phyloP scores from a whole-genome alignment of 2,797 vertebrate genomes.

The Eleutherodactylus coqui region DNA sequence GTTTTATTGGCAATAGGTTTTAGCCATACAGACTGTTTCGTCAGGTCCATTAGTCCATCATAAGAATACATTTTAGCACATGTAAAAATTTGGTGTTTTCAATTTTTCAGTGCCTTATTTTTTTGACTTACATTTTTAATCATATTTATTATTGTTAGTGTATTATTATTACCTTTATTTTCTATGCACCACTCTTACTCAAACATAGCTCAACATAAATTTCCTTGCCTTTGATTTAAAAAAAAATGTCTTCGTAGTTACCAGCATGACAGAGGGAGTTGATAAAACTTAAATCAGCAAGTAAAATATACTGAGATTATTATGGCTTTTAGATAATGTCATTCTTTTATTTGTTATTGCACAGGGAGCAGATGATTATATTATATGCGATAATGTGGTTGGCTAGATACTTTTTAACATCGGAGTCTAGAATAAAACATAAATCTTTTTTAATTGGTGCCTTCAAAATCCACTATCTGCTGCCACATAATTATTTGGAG shows the following conservation, averaged over 20 bases:
- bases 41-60: too few species aligned
- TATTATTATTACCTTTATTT: not conserved
- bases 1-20: too few species aligned
- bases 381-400: slow-evolving; percentile 42
- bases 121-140: too few species aligned
- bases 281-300: not conserved
- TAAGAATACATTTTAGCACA: too few species aligned
- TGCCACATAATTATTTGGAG: slow-evolving; percentile 61
- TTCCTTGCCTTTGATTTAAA: not conserved
- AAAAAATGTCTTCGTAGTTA: not conserved
- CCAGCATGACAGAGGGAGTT: not conserved
- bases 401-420: slow-evolving; percentile 43
- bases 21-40: too few species aligned
- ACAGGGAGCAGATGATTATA: slow-evolving; percentile 40
- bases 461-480: slow-evolving; percentile 58
- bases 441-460: slow-evolving; percentile 63
- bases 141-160: not conserved
- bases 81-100: too few species aligned
- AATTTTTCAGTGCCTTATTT: too few species aligned
- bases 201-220: not conserved
- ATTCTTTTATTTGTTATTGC: slow-evolving; percentile 34
- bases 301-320: not conserved
- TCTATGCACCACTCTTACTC: not conserved
- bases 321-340: slow-evolving; percentile 1
- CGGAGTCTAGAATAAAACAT: slow-evolving; percentile 41